phyloP scores from a whole-genome alignment of 2,113 vertebrate genomes.

The Smithornis capensis region DNA sequence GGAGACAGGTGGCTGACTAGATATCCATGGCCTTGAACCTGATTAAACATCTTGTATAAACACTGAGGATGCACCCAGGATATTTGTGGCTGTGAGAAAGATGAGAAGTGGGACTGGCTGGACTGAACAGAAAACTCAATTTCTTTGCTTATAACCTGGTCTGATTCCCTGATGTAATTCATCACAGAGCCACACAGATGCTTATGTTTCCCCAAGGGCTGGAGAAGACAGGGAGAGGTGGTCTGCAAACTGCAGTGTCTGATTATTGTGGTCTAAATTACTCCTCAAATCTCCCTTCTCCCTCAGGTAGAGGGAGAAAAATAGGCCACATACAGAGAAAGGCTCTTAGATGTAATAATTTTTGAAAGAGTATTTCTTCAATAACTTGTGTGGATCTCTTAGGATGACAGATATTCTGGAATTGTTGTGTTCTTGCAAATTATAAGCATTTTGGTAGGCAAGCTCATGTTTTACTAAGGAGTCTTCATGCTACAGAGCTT shows the following conservation, averaged over 20 bases:
- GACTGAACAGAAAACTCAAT: not conserved
- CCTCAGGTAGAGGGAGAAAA: not conserved
- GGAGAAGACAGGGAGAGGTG: not conserved
- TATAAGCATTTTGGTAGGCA: not conserved
- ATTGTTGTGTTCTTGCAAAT: not conserved
- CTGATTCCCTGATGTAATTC: not conserved
- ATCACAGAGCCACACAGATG: not conserved
- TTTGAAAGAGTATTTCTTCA: not conserved
- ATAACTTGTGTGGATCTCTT: not conserved
- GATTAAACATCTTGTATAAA: not conserved
- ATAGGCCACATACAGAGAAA: not conserved
- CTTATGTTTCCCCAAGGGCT: not conserved
- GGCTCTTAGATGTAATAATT: not conserved
- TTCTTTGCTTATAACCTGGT: not conserved
- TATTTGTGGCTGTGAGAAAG: not conserved
- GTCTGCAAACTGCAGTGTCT: not conserved
- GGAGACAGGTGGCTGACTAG: not conserved
- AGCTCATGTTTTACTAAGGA: not conserved
- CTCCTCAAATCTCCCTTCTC: not conserved
- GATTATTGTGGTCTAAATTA: not conserved
- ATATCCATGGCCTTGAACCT: not conserved
- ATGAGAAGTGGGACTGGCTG: not conserved
- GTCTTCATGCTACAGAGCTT: not conserved
- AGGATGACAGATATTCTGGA: not conserved
- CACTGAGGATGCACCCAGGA: accelerated